phyloP scores from a whole-genome alignment of 2,797 vertebrate genomes.

The Cossypha niveicapilla region DNA sequence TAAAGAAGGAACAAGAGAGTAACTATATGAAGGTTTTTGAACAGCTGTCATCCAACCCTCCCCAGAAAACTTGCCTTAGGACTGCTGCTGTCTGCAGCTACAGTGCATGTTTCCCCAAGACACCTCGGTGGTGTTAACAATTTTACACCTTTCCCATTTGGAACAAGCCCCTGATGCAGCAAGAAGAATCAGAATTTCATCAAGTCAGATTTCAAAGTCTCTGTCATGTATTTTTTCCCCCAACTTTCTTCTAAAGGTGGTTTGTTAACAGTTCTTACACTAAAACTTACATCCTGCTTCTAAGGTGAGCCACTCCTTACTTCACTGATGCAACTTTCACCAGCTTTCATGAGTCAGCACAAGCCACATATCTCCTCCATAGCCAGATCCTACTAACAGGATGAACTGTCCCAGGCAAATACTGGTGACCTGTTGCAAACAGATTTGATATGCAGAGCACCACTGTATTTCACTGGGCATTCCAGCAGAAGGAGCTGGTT shows the following conservation, averaged over 20 bases:
- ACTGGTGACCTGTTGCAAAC: not conserved
- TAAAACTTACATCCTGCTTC: not conserved
- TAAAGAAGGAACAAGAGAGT: not conserved
- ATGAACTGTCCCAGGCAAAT: not conserved
- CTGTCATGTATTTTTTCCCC: not conserved
- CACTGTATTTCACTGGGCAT: not conserved
- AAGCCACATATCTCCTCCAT: not conserved
- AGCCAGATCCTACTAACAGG: not conserved
- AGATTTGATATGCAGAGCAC: not conserved
- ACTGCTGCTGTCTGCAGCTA: not conserved
- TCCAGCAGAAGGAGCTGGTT: not conserved
- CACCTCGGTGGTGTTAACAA: not conserved
- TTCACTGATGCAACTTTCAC: not conserved
- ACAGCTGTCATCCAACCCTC: not conserved
- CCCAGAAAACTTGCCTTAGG: not conserved
- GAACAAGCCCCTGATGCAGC: not conserved
- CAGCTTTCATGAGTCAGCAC: not conserved
- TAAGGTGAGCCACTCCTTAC: conserved; percentile 5
- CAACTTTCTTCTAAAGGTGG: not conserved
- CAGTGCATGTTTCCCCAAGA: not conserved
- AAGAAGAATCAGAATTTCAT: not conserved
- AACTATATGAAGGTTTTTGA: not conserved
- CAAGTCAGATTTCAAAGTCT: not conserved
- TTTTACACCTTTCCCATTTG: fast-evolving
- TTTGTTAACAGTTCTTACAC: not conserved